Evolutionary conservation across 2,113 vertebrate genomes (phyloP), one percentile per base, ranked within the genome.

Genomic region (Muntiacus reevesi): DNA sequence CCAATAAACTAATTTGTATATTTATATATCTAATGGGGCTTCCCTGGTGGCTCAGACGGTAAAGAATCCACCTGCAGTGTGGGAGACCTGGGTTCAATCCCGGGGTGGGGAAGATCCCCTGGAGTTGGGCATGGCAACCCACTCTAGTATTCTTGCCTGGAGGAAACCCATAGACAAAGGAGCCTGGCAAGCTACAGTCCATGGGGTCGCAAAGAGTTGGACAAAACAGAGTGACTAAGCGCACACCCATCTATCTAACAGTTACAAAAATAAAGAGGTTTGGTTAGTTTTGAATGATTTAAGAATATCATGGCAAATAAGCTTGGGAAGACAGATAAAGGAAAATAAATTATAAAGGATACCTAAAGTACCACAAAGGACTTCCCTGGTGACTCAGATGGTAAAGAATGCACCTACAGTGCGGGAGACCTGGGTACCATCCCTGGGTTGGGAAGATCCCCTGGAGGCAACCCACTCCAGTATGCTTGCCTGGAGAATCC

Each of bases 351-450:
- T 55, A 55, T 52, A 55, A 23, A 55, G 33, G 21, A 36, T 83
- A 36, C 81, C 50, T 54, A 74, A 43, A 74, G n/a, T 36, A 21
- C 19, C 17, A 36, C 11, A 71, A 36, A 71, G n/a, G 64, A n/a
- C 19, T 71, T 71, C n/a, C n/a, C 67, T 71, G n/a, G 67, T 40
- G 67, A 40, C n/a, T 71, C 10, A 71, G 67, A 40, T 40, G n/a
- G n/a, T 23, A 40, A 71, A 71, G 67, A 6, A 40, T 71, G 19
- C 19, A 40, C 19, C 2, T 40, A n/a, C 67, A 71, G 6, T 12
- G 9, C 0, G 5, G 4, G n/a, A 36, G 17, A 36, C n/a, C 19
- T 71, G 64, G 9, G 17, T 36, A 5, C 9, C 0, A 71, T 36
- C 67, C n/a, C n/a, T 71, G 67, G 19, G 5, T 71, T 40, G 9